Percentiles rank a stretch among this genome's conserved stretches.
phyloP scores from a whole-genome alignment of 2,113 vertebrate species.

The Austrofundulus limnaeus region DNA sequence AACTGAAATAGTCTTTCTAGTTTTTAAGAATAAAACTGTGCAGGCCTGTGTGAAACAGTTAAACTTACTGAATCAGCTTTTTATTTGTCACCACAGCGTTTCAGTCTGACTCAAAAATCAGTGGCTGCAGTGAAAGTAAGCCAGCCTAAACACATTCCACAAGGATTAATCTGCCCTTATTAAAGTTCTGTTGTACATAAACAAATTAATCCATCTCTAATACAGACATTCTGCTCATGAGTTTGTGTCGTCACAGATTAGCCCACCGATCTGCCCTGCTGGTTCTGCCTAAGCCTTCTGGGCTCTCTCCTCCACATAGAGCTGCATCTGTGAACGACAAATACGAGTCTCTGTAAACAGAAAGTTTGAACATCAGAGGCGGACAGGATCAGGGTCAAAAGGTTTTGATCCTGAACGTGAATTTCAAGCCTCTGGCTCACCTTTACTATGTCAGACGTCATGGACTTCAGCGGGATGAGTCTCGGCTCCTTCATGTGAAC shows the following conservation, averaged over 20 bases:
- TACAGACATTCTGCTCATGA: neutral
- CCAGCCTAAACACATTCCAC: neutral
- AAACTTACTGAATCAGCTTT: too few relatives aligned
- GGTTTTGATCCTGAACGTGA: too few relatives aligned
- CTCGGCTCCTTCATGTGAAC: conserved; percentile 94
- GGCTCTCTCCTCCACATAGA: conserved; percentile 94
- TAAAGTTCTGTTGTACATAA: neutral
- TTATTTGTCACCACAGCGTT: too few relatives aligned
- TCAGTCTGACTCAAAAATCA: neutral
- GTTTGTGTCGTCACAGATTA: neutral
- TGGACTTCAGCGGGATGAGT: conserved; percentile 94
- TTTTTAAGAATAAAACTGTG: too few relatives aligned
- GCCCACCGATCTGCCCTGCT: neutral
- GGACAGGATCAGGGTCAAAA: neutral
- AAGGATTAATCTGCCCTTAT: neutral
- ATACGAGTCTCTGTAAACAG: neutral
- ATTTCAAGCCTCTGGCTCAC: conserved; percentile 67
- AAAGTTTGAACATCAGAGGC: neutral
- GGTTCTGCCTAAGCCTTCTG: conserved; percentile 78
- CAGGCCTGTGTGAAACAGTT: too few relatives aligned
- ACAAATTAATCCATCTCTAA: neutral
- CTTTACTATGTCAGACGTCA: conserved; percentile 97
- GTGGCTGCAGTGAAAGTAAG: neutral
- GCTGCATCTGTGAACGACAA: conserved; percentile 87
- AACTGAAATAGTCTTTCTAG: too few relatives aligned